These are phyloP conservation scores for Eupithecia subumbrata DNA, from an alignment of 2,888 invertebrate species.

Conservation along the genomic window DNA sequence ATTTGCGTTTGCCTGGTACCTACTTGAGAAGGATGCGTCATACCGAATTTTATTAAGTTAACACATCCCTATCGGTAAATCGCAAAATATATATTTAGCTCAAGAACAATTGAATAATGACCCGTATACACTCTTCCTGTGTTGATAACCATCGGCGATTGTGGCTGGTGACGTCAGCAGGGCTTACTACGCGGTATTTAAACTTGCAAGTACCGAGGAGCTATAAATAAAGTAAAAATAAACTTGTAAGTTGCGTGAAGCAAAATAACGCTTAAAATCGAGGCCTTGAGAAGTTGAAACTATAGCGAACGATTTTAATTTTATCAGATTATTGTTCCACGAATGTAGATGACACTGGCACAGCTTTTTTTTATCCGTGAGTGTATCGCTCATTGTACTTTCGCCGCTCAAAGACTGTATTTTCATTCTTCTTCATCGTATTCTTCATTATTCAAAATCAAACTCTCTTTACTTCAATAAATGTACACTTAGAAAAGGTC, in stretches of 20 bases:
- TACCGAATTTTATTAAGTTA: background rate
- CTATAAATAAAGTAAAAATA: background rate
- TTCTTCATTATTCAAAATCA: too few relatives aligned
- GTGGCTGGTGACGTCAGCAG: slow-evolving; percentile 15
- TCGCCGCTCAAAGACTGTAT: too few relatives aligned
- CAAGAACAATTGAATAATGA: slow-evolving; percentile 37
- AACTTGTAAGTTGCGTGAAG: background rate
- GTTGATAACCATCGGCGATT: slow-evolving; percentile 23
- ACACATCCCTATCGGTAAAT: slow-evolving; percentile 18
- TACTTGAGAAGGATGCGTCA: too few relatives aligned
- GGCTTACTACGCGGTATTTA: slow-evolving; percentile 14
- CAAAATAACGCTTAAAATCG: background rate
- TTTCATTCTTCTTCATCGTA: too few relatives aligned
- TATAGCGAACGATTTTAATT: background rate
- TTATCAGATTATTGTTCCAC: too few relatives aligned
- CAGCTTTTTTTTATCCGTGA: too few relatives aligned
- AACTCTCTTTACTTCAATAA: too few relatives aligned
- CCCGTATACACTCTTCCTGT: slow-evolving; percentile 22
- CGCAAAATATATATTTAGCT: slow-evolving; percentile 33
- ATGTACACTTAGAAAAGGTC: too few relatives aligned
- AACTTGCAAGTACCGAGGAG: background rate
- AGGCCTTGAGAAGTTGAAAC: background rate
- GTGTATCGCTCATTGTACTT: too few relatives aligned
- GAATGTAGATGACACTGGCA: too few relatives aligned
- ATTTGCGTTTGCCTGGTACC: too few relatives aligned